Conservation (phyloP, 2,113 vertebrate species). For the Scopus umbretta region DNA sequence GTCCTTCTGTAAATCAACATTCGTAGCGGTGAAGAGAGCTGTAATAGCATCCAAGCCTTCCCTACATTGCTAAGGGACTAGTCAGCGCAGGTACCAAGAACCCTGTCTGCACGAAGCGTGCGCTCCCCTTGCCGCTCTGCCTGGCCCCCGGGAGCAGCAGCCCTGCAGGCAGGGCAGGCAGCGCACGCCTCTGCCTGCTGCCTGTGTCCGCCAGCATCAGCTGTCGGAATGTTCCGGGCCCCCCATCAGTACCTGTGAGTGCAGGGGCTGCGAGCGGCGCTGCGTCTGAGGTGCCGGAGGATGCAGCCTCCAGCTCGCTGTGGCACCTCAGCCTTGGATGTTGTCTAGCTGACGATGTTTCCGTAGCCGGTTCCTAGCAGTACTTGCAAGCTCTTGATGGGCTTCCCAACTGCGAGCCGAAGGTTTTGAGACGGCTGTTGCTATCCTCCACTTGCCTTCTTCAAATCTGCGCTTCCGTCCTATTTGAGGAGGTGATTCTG, state of each 20-base stretch:
- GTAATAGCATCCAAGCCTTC: constrained; percentile 40
- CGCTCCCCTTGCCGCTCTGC: neutral
- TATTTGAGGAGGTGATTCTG: neutral
- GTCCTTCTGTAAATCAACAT: constrained; percentile 17
- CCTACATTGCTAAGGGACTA: neutral
- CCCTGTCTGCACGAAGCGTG: neutral
- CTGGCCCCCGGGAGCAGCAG: neutral
- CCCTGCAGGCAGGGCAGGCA: neutral
- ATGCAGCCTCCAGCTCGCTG: neutral
- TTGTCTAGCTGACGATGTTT: neutral
- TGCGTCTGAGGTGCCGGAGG: neutral
- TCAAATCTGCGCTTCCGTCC: fast-evolving
- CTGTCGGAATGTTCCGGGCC: neutral
- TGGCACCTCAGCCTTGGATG: neutral
- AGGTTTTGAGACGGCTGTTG: neutral
- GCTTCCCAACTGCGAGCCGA: neutral
- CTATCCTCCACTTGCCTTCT: neutral
- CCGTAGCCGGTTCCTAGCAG: neutral
- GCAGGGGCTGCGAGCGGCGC: neutral
- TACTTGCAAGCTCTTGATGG: neutral
- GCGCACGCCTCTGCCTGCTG: too few relatives aligned
- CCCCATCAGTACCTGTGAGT: fast-evolving
- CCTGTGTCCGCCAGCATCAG: neutral
- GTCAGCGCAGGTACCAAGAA: neutral
- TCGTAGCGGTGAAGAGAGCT: constrained; percentile 9